Conservation (phyloP, 2,797 vertebrate genomes). For the Nasua narica region DNA sequence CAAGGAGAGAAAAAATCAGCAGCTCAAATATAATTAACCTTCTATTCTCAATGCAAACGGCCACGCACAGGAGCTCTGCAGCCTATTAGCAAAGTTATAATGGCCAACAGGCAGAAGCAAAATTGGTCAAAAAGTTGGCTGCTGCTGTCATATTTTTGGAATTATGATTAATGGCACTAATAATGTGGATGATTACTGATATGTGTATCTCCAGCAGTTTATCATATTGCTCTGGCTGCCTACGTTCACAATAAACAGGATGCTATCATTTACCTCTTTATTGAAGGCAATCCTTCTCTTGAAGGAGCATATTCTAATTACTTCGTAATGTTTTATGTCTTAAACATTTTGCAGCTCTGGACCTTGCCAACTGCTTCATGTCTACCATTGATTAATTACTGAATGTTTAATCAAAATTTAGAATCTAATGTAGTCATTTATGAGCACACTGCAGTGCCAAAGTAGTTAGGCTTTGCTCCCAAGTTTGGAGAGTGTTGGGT, state of each 20-base stretch:
- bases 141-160: conserved; percentile 89
- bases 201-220: conserved; percentile 91
- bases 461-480: conserved; percentile 84
- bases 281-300: conserved; percentile 89
- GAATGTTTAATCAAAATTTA: conserved; percentile 92
- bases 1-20: conserved; percentile 88
- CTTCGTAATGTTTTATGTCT: conserved; percentile 91
- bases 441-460: conserved; percentile 84
- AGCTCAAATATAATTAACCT: conserved; percentile 98
- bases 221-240: conserved; percentile 91
- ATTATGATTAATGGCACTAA: conserved; percentile 95
- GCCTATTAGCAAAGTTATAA: conserved; percentile 90
- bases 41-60: conserved; percentile 92
- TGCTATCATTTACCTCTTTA: conserved; percentile 92
- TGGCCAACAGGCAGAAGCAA: conserved; percentile 87
- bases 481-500: conserved; percentile 80
- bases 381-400: conserved; percentile 90
- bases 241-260: conserved; percentile 92
- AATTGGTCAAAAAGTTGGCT: conserved; percentile 87
- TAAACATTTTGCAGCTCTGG: conserved; percentile 89
- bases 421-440: conserved; percentile 87
- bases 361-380: conserved; percentile 88
- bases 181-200: conserved; percentile 93
- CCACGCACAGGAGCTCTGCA: conserved; percentile 87
- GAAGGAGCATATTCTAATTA: conserved; percentile 89